These are phyloP conservation scores for Colletes collaris DNA, from an alignment of 2,888 invertebrate species.

Conservation along the genomic window DNA sequence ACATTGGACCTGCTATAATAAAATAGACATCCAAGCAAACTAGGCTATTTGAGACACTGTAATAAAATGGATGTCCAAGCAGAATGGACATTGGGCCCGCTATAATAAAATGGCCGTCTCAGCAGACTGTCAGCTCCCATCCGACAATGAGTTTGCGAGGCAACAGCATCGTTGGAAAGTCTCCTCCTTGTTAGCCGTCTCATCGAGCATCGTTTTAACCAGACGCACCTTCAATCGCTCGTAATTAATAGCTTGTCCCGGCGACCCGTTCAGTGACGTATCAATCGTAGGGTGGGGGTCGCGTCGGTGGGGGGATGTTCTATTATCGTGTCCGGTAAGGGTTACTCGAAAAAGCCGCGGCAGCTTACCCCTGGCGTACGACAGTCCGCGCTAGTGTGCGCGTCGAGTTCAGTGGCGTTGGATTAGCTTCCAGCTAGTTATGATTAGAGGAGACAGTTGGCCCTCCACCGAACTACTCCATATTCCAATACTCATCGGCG, in stretches of 20 bases:
- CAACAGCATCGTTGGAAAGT: no score
- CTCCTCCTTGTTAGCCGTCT: neutral
- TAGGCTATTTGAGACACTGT: no score
- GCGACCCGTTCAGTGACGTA: slow-evolving; percentile 18
- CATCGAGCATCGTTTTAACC: slow-evolving; percentile 27
- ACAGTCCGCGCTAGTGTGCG: slow-evolving; percentile 9
- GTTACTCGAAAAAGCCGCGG: slow-evolving; percentile 23
- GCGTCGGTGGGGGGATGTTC: neutral
- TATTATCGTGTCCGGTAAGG: slow-evolving; percentile 39
- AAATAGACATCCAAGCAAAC: no score
- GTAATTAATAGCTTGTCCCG: slow-evolving; percentile 52
- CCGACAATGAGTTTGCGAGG: no score
- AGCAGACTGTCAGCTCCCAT: no score
- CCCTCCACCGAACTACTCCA: slow-evolving; percentile 63
- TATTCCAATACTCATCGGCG: slow-evolving; percentile 65
- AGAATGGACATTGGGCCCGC: no score
- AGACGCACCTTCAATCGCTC: slow-evolving; percentile 48
- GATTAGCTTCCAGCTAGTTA: slow-evolving; percentile 79
- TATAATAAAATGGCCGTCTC: no score
- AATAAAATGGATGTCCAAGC: no score
- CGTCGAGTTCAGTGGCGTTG: slow-evolving; percentile 54
- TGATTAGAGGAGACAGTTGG: slow-evolving; percentile 83
- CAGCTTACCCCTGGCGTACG: neutral
- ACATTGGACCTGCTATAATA: no score
- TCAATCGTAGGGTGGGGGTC: slow-evolving; percentile 34